Conservation (phyloP, 2,113 vertebrate genomes). For the Leptosomus discolor region DNA sequence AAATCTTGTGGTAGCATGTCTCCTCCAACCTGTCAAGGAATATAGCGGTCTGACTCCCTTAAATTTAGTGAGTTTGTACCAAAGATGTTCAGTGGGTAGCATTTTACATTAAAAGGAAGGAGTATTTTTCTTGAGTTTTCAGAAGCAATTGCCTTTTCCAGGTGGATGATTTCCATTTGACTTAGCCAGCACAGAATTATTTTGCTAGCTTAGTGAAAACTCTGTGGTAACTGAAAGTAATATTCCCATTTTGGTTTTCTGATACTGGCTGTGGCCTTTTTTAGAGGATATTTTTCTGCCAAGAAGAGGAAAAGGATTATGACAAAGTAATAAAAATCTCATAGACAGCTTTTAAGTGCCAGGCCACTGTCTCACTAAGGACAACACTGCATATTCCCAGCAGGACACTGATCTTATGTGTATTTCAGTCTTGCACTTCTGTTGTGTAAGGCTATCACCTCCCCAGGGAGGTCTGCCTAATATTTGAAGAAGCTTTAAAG, state of each 20-base stretch:
- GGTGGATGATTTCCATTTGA: not conserved
- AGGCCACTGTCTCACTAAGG: not conserved
- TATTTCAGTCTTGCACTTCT: conserved; percentile 32
- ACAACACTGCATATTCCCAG: not conserved
- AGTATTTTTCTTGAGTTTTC: not conserved
- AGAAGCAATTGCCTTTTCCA: not conserved
- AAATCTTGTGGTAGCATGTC: not conserved
- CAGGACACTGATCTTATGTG: not conserved
- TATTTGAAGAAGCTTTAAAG: conserved; percentile 25
- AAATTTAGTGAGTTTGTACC: not conserved
- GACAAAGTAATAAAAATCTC: not conserved
- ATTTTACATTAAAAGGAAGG: not conserved
- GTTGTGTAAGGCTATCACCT: not conserved
- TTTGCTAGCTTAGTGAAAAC: not conserved
- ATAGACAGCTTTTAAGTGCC: not conserved
- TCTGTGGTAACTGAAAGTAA: not conserved
- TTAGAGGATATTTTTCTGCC: not conserved
- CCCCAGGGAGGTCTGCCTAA: not conserved
- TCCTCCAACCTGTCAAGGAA: not conserved
- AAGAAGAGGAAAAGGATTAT: not conserved
- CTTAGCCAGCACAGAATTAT: not conserved
- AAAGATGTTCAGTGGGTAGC: not conserved
- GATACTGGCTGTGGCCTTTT: not conserved
- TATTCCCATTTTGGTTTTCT: not conserved
- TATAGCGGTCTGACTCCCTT: not conserved